These are phyloP conservation scores for Amphiprion clarkii DNA, from an alignment of 2,797 vertebrate genomes.

Conservation along the genomic window DNA sequence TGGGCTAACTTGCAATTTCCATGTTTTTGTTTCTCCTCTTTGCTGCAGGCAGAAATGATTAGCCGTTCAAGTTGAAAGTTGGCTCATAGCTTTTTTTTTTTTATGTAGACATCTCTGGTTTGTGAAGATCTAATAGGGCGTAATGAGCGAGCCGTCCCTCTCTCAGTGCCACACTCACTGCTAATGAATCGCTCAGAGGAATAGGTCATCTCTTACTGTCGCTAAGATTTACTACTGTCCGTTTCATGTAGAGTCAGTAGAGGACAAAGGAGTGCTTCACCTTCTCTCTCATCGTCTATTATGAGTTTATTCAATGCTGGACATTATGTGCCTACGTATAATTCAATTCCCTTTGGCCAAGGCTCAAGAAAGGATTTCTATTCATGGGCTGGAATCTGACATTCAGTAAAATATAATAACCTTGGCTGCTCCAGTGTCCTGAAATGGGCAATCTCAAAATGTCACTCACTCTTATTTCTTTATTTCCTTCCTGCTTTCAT, in stretches of 20 bases:
- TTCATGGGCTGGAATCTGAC: conserved; percentile 57
- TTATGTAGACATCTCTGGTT: conserved; percentile 40
- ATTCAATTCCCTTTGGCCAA: conserved; percentile 63
- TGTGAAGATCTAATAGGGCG: conserved; percentile 56
- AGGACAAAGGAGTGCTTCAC: conserved; percentile 62
- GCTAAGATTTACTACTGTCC: conserved; percentile 60
- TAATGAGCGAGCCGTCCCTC: conserved; percentile 55
- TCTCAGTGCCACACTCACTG: conserved; percentile 10
- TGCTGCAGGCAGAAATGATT: conserved; percentile 17
- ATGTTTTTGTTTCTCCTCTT: conserved; percentile 29
- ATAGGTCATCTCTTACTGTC: conserved; percentile 62
- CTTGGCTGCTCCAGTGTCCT: conserved; percentile 49
- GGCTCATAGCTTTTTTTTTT: conserved; percentile 37
- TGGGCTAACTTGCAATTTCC: not conserved
- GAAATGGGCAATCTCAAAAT: conserved; percentile 55
- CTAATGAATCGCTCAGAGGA: conserved; percentile 65
- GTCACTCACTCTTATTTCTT: conserved; percentile 40
- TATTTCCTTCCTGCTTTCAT: conserved; percentile 4
- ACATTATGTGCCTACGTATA: conserved; percentile 60
- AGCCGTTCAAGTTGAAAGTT: conserved; percentile 26
- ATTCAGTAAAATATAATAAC: conserved; percentile 69
- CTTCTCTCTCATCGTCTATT: conserved; percentile 47
- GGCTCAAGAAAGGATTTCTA: conserved; percentile 54
- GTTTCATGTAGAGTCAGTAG: conserved; percentile 45
- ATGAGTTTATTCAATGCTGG: conserved; percentile 62